Evolutionary conservation across 2,888 invertebrate species (phyloP).

Genomic region (Cheilosia vernalis): DNA sequence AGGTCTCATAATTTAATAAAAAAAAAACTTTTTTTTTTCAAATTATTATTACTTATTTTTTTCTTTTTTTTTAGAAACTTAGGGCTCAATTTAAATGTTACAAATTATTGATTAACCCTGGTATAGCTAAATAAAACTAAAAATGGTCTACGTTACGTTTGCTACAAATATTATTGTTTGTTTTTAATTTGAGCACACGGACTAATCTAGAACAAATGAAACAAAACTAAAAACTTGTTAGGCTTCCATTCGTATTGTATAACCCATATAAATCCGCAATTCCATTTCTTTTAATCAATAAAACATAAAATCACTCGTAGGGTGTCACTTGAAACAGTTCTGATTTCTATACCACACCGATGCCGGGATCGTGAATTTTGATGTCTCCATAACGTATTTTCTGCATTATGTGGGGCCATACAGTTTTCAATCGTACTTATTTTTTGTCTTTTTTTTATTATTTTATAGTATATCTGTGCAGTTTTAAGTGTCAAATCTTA

Average conservation of each 20-base stretch:
- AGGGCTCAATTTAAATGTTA: slow-evolving; percentile 78
- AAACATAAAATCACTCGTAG: slow-evolving; percentile 16
- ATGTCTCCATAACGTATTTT: slow-evolving; percentile 75
- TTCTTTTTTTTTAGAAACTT: slow-evolving; percentile 71
- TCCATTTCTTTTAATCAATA: neutral
- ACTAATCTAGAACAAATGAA: slow-evolving; percentile 3
- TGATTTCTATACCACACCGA: slow-evolving; percentile 52
- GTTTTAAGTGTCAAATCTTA: slow-evolving; percentile 46
- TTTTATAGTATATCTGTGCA: slow-evolving; percentile 42
- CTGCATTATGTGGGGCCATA: slow-evolving; percentile 75
- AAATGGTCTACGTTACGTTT: slow-evolving; percentile 14
- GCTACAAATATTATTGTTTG: neutral
- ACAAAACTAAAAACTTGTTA: neutral
- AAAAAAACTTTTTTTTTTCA: neutral
- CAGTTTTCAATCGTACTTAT: slow-evolving; percentile 75
- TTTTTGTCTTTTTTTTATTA: slow-evolving; percentile 4
- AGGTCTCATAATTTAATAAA: slow-evolving; percentile 16
- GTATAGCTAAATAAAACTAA: neutral
- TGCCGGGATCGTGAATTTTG: slow-evolving; percentile 70
- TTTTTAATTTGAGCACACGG: neutral
- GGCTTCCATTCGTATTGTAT: neutral
- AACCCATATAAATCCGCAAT: neutral
- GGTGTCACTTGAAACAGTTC: slow-evolving; percentile 52
- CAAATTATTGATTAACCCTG: slow-evolving; percentile 73
- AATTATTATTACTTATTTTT: slow-evolving; percentile 22